phyloP scores from a whole-genome alignment of 2,888 invertebrate genomes.

The Cheilosia scutellata region DNA sequence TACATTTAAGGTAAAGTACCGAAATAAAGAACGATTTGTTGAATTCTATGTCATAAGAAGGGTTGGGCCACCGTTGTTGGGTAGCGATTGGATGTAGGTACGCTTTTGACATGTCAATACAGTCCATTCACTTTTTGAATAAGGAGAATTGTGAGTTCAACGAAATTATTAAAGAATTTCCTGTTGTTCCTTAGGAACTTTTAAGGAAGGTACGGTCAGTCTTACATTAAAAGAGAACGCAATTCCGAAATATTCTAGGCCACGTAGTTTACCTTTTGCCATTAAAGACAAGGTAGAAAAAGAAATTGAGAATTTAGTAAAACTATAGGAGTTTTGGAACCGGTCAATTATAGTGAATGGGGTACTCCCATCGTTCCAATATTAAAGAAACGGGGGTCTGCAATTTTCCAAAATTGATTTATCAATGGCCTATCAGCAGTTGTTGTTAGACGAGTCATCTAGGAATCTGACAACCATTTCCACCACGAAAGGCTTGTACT shows the following conservation, averaged over 20 bases:
- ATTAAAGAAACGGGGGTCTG: not conserved
- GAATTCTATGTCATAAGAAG: constrained; percentile 14
- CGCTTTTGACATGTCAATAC: constrained; percentile 16
- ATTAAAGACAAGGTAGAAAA: constrained; percentile 18
- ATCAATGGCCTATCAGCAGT: constrained; percentile 2
- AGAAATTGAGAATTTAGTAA: not conserved
- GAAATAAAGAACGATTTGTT: constrained; percentile 3
- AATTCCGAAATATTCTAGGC: constrained; percentile 11
- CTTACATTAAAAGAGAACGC: not conserved
- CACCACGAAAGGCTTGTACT: not conserved
- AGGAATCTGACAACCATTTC: constrained; percentile 17
- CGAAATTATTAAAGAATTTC: not conserved
- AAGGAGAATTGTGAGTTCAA: not conserved
- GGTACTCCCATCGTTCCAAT: too few species aligned
- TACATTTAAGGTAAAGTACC: constrained; percentile 15
- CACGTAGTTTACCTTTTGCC: constrained; percentile 4
- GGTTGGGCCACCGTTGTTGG: constrained; percentile 12
- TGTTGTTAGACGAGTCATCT: constrained; percentile 10
- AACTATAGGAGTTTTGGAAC: not conserved
- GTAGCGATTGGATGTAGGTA: constrained; percentile 16
- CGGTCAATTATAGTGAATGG: too few species aligned
- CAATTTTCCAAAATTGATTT: constrained; percentile 18
- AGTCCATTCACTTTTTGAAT: not conserved
- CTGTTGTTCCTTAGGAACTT: not conserved
- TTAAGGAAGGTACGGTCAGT: not conserved